These are phyloP conservation scores for Morpho achilles DNA, from an alignment of 2,888 invertebrate genomes.

Conservation along the genomic window DNA sequence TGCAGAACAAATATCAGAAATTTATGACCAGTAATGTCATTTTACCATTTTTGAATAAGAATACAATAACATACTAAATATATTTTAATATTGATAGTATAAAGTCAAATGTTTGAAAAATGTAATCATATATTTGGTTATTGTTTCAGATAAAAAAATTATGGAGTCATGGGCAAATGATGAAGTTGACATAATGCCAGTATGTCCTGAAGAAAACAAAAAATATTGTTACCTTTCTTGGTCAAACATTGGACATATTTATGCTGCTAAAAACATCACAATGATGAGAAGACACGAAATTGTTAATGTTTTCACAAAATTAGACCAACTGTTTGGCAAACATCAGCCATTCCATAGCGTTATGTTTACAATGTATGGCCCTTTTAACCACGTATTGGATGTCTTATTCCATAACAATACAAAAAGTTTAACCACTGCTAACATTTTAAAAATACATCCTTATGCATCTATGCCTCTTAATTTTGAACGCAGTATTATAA, in stretches of 20 bases:
- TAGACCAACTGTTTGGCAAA: constrained; percentile 86
- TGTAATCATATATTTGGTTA: not conserved
- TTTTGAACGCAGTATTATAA: constrained; percentile 51
- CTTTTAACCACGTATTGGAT: constrained; percentile 81
- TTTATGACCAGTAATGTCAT: too few species aligned
- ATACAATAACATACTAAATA: too few species aligned
- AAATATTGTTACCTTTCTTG: constrained; percentile 82
- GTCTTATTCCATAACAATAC: constrained; percentile 83
- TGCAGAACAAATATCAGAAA: too few species aligned
- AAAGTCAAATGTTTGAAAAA: not conserved
- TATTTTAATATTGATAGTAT: too few species aligned
- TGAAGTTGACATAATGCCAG: constrained; percentile 63
- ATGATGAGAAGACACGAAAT: constrained; percentile 82
- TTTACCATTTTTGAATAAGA: too few species aligned
- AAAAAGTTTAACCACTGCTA: constrained; percentile 45
- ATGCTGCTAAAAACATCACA: constrained; percentile 79
- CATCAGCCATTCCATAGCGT: constrained; percentile 73
- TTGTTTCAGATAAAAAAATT: constrained; percentile 49
- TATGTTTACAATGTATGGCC: constrained; percentile 84
- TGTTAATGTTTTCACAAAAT: constrained; percentile 82
- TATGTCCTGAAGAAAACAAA: constrained; percentile 78
- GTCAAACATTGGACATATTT: constrained; percentile 84
- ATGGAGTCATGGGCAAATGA: constrained; percentile 58
- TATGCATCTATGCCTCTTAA: constrained; percentile 57
- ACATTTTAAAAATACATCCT: constrained; percentile 49